phyloP scores from a whole-genome alignment of 30 jellyfish, hydroid and myxozoan genomes.

The Turritopsis dohrnii region DNA sequence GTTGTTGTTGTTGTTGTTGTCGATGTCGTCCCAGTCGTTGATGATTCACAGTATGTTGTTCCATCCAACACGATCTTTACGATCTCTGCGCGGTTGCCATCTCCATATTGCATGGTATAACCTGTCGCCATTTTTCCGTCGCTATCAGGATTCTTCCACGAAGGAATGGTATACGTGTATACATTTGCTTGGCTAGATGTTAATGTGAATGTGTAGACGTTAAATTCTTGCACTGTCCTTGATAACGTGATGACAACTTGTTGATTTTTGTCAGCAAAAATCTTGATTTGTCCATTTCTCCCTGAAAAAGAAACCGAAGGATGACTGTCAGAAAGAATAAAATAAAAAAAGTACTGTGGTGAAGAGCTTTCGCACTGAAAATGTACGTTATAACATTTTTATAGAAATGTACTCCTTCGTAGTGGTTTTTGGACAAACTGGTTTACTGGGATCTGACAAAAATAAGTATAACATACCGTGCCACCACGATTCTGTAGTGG shows the following conservation, averaged over 20 bases:
- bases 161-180: background rate
- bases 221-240: background rate
- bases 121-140: background rate
- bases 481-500: background rate
- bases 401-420: too few species aligned
- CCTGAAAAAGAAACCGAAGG: background rate
- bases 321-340: background rate
- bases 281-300: background rate
- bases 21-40: background rate
- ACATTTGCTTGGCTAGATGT: background rate
- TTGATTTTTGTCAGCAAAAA: background rate
- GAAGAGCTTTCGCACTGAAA: background rate
- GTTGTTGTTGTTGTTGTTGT: constrained; percentile 4
- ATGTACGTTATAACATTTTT: too few species aligned
- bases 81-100: background rate
- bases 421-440: too few species aligned
- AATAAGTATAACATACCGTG: too few species aligned
- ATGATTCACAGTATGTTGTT: background rate
- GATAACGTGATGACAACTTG: background rate
- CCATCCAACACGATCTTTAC: background rate
- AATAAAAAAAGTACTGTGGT: background rate
- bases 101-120: background rate
- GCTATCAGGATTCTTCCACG: background rate
- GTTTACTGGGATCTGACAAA: too few species aligned
- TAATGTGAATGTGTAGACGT: background rate